A percentile compares a stretch with the other conserved stretches of the same genome.
Evolutionary conservation across 2,113 vertebrate genomes (phyloP).

Genomic region (Gallinago media): DNA sequence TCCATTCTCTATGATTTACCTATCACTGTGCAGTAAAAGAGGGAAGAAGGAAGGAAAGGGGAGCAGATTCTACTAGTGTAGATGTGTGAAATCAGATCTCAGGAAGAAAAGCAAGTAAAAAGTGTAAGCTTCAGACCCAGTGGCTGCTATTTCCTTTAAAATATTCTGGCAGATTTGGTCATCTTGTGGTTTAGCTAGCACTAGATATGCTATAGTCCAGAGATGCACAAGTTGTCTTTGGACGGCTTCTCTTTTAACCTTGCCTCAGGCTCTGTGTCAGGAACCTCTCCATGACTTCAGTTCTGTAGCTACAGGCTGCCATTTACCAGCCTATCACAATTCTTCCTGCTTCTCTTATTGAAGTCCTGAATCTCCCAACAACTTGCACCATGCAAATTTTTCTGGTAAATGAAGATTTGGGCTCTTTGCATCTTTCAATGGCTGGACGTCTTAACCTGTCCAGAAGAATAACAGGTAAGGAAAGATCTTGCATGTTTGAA

Average conservation of each 20-base stretch:
- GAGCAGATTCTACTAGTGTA: neutral
- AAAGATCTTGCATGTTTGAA: neutral
- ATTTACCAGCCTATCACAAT: neutral
- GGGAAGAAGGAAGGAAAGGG: neutral
- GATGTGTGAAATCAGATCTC: neutral
- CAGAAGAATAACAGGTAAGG: neutral
- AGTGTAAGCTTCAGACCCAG: neutral
- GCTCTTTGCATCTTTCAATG: neutral
- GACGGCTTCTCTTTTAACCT: neutral
- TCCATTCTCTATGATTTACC: neutral
- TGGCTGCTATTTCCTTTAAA: neutral
- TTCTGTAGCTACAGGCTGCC: neutral
- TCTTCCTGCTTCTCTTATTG: neutral
- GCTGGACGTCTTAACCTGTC: neutral
- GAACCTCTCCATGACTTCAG: neutral
- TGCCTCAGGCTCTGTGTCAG: neutral
- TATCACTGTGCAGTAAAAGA: neutral
- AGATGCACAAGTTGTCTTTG: neutral
- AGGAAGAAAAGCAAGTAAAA: neutral
- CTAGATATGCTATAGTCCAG: neutral
- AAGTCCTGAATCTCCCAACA: neutral
- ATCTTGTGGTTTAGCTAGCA: neutral
- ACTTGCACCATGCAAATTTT: rapidly evolving
- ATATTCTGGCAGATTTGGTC: neutral
- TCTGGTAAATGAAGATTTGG: neutral